Base-by-base conservation (phyloP, 2,888 invertebrate species). In the Chrysolina oricalcia region DNA sequence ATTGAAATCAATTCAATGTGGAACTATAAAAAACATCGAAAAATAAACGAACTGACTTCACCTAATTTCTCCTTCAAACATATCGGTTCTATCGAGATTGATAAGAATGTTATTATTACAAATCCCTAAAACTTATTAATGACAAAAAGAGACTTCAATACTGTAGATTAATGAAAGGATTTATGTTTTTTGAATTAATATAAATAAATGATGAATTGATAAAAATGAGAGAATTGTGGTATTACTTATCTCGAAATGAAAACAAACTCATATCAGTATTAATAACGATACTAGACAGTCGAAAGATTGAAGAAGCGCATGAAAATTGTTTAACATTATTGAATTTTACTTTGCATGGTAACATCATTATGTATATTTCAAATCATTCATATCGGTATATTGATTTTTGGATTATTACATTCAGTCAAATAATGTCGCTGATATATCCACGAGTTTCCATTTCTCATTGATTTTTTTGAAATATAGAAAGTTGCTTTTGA, bases 251-350 rank as follows among this genome's bases (percentile, higher is more conserved):
- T 53, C 11, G 19, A 53, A 53, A 23, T 5, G 21, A 53, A 53
- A 53, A 19, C 19, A 53, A 53, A 53, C 53, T 53, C 53, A 23
- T 53, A 53, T 53, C 53, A 23, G 53, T 53, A 19, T 53, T 10
- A 53, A 11, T 53, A 53, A 23, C 21, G 53, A 53, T 53, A 53
- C 53, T 21, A 53, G 21, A 21, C 53, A 0, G 13, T 53, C 53
- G 53, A 53, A 53, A 53, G 53, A 53, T 53, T 43, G 15, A 43
- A 53, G 21, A 53, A 53, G 53, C 21, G 53, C 53, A 53, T 53
- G 53, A 53, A 53, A 53, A 21, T 53, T 53, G 53, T 53, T 53
- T 19, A 53, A 53, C 21, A 53, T 53, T 17, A 53, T 53, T 53
- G 53, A 53, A 53, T 21, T 53, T 21, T 19, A 21, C 13, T 17